Evolutionary conservation across 1,140 invertebrate genomes (phyloP), one percentile per base, ranked within the genome.

Genomic region (Centruroides sculpturatus): DNA sequence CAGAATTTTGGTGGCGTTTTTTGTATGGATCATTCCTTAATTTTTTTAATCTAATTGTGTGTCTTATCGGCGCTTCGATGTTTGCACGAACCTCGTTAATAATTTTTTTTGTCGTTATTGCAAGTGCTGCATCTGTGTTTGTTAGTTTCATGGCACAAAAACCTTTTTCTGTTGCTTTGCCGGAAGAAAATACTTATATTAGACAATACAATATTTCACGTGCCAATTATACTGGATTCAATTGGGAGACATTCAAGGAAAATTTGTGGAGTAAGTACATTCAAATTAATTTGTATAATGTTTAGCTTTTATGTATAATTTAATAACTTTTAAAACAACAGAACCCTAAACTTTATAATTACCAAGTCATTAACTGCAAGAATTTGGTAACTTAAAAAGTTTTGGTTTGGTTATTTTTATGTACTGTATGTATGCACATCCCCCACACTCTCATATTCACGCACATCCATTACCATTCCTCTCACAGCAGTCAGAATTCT

Each of bases 31-130:
- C 90, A 0, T 47, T 83, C 7, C 77, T 98, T 8, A 93, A 95
- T 69, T 77, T 87, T 3, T 72, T 90, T 8, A 97, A 95, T 72
- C 76, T 98, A 47, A 65, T 87, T 0, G 85, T 99, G 34, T 97
- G 92, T 66, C 73, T 99, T n/a, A 85, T 98, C 59, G 96, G 96
- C 6, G 90, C 95, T 4, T 79, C 85, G 4, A 83, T 98, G 76
- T 99, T 99, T 79, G 95, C 94, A 0, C 89, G 92, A 72, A 96
- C 92, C 49, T 92, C 88, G 66, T 82, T 94, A 13, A 78, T 79
- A n/a, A 81, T 81, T 56, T 74, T 83, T 47, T 58, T 71, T 50
- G 62, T 74, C 41, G 76, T 78, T 34, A 66, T 73, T 34, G 50
- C 69, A 36, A 66, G 72, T 59, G 70, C 85, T 55, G 84, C 89